Conservation (phyloP, 2,888 invertebrate genomes). For the Deilephila porcellus region DNA sequence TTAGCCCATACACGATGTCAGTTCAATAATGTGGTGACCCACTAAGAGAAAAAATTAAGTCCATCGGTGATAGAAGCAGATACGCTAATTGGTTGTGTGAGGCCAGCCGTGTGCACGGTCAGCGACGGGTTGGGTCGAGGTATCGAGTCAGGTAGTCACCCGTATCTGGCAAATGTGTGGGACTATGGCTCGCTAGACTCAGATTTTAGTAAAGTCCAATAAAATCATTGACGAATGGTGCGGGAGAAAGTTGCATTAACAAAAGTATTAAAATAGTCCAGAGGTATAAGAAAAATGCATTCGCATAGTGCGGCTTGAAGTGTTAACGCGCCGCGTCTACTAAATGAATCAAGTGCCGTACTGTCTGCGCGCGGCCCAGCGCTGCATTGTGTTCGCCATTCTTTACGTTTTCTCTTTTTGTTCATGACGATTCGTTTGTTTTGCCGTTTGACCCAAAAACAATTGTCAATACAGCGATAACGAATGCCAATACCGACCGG, state of each 20-base stretch:
- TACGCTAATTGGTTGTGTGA: neutral
- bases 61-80: neutral
- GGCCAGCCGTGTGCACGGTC: neutral
- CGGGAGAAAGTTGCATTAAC: neutral
- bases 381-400: slow-evolving; percentile 1
- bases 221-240: neutral
- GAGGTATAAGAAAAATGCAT: too few species aligned
- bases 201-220: neutral
- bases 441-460: slow-evolving; percentile 17
- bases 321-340: neutral
- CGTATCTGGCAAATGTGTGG: neutral
- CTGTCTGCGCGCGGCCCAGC: neutral
- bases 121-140: neutral
- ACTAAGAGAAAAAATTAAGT: neutral
- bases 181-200: neutral
- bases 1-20: too few species aligned
- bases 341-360: neutral
- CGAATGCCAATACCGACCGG: neutral
- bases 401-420: slow-evolving; percentile 25
- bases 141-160: neutral
- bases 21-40: neutral
- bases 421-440: slow-evolving; percentile 19
- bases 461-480: slow-evolving; percentile 8
- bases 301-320: too few species aligned
- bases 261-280: neutral